These are phyloP conservation scores for Centrocercus urophasianus DNA, from an alignment of 2,113 vertebrate genomes.

Conservation along the genomic window DNA sequence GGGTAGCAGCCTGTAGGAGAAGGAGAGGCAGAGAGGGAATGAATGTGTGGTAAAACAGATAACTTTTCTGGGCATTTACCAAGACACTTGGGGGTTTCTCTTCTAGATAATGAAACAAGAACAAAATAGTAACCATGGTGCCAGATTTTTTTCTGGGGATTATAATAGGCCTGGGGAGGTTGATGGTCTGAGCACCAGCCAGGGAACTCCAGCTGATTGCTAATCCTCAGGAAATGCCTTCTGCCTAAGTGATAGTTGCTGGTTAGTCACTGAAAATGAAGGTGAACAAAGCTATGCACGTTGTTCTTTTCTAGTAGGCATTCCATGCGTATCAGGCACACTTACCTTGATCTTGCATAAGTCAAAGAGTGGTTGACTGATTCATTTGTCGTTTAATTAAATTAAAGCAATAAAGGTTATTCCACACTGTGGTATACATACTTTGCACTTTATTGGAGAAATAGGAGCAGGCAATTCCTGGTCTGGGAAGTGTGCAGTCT, in stretches of 20 bases:
- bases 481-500: neutral
- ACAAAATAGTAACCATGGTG: neutral
- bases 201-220: neutral
- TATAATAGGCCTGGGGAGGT: conserved; percentile 39
- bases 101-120: conserved; percentile 27
- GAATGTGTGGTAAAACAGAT: neutral
- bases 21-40: neutral
- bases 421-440: neutral
- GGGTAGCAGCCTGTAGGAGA: neutral
- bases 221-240: conserved; percentile 71
- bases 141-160: conserved; percentile 29
- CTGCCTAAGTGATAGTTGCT: conserved; percentile 39
- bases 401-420: neutral
- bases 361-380: neutral
- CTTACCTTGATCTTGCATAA: neutral
- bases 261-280: conserved; percentile 43
- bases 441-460: neutral
- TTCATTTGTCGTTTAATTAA: neutral
- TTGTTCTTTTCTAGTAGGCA: neutral
- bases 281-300: neutral
- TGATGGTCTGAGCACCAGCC: conserved; percentile 45
- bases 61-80: neutral
- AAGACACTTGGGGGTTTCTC: neutral
- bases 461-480: neutral
- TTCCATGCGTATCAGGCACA: neutral